These are phyloP conservation scores for Heliocidaris erythrogramma DNA, from an alignment of 35 echinoderm and acorn worm species.

Conservation along the genomic window DNA sequence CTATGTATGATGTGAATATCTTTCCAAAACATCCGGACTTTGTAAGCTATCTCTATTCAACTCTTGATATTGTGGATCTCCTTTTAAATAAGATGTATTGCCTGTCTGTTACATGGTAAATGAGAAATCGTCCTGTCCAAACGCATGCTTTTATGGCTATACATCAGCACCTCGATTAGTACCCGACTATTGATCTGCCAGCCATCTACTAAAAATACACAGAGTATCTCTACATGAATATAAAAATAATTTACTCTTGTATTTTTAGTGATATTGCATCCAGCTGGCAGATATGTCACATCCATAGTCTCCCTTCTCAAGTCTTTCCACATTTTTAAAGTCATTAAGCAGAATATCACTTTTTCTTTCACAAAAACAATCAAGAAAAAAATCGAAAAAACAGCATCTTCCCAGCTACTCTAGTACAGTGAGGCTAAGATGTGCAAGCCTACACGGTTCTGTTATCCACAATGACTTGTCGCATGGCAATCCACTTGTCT, in stretches of 20 bases:
- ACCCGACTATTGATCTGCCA: not conserved
- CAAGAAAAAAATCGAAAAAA: not conserved
- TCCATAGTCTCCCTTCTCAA: not conserved
- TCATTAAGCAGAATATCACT: not conserved
- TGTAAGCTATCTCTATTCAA: too few relatives aligned
- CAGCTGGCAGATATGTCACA: not conserved
- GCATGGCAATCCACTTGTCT: too few relatives aligned
- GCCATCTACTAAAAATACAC: not conserved
- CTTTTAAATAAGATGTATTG: too few relatives aligned
- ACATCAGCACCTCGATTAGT: not conserved
- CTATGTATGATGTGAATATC: too few relatives aligned
- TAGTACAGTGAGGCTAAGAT: too few relatives aligned
- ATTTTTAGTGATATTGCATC: not conserved
- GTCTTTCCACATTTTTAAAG: not conserved
- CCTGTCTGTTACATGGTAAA: too few relatives aligned
- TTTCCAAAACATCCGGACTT: too few relatives aligned
- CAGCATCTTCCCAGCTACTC: not conserved
- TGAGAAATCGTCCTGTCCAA: not conserved
- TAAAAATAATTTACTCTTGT: conserved; percentile 6
- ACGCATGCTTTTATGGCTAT: not conserved
- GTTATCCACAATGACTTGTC: too few relatives aligned
- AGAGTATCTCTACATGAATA: not conserved
- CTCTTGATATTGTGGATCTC: too few relatives aligned
- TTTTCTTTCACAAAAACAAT: not conserved
- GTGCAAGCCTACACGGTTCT: too few relatives aligned